These are phyloP conservation scores for Brachirus orientalis DNA, from an alignment of 2,113 vertebrate species.

Conservation along the genomic window DNA sequence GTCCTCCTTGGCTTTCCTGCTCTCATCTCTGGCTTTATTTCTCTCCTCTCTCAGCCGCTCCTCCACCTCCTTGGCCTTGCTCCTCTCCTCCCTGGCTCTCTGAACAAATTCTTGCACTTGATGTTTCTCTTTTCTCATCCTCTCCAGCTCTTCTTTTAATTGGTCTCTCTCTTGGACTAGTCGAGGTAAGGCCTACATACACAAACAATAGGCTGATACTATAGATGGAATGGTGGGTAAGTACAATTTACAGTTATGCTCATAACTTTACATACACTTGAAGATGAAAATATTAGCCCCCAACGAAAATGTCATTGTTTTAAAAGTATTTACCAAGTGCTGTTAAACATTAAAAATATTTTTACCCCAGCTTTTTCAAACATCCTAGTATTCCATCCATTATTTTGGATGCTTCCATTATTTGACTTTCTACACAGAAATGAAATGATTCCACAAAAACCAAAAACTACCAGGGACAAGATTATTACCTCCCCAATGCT, in stretches of 20 bases:
- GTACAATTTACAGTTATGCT: background rate
- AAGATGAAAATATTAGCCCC: too few relatives aligned
- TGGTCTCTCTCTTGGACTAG: slow-evolving; percentile 80
- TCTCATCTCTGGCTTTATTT: slow-evolving; percentile 66
- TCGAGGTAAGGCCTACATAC: slow-evolving; percentile 54
- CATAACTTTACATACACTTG: too few relatives aligned
- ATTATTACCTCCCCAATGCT: too few relatives aligned
- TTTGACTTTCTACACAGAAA: too few relatives aligned
- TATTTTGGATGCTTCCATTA: too few relatives aligned
- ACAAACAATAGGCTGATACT: background rate
- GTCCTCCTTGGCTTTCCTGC: slow-evolving; percentile 65
- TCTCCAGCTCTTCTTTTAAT: slow-evolving; percentile 77
- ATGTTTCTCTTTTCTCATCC: slow-evolving; percentile 73
- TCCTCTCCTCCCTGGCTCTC: slow-evolving; percentile 79
- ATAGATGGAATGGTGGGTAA: background rate
- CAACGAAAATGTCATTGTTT: too few relatives aligned
- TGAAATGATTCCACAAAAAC: too few relatives aligned
- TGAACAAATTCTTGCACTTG: slow-evolving; percentile 59
- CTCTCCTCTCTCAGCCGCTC: slow-evolving; percentile 62
- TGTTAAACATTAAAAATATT: too few relatives aligned
- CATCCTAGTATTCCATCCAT: too few relatives aligned
- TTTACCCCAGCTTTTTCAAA: too few relatives aligned
- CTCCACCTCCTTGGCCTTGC: slow-evolving; percentile 73
- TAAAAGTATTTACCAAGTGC: too few relatives aligned
- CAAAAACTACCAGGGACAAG: too few relatives aligned